phyloP scores from a whole-genome alignment of 2,113 vertebrate genomes.

The Entomyzon cyanotis region DNA sequence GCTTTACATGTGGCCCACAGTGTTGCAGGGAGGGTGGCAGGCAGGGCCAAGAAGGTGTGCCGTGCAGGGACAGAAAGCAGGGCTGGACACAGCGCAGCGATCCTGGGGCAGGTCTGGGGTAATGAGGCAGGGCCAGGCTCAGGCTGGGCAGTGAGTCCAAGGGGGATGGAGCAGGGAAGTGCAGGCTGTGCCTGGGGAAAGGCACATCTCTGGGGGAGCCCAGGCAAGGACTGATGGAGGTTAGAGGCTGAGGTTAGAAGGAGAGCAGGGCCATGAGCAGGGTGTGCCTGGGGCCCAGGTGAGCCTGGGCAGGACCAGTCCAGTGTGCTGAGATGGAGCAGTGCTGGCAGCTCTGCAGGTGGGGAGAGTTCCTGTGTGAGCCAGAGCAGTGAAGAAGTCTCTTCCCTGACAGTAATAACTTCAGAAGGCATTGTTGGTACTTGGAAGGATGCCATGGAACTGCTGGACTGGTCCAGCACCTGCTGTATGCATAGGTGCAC shows the following conservation, averaged over 20 bases:
- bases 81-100: fast-evolving
- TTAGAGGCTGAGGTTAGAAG: too few species aligned
- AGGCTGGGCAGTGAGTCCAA: neutral
- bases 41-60: fast-evolving
- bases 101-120: neutral
- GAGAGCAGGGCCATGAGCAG: fast-evolving
- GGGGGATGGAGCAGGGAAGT: fast-evolving
- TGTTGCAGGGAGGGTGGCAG: neutral
- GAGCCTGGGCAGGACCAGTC: neutral
- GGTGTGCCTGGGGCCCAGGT: neutral
- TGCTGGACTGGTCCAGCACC: neutral
- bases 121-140: neutral
- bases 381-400: neutral
- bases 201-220: neutral
- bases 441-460: neutral
- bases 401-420: neutral
- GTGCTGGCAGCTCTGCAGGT: neutral
- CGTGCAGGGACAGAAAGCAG: fast-evolving
- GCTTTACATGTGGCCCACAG: neutral
- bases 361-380: fast-evolving
- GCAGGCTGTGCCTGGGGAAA: neutral
- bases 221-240: neutral
- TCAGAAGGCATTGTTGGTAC: neutral
- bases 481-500: neutral
- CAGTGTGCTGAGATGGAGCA: neutral